Conservation (phyloP, 1,140 invertebrate genomes). For the Atta colombica region DNA sequence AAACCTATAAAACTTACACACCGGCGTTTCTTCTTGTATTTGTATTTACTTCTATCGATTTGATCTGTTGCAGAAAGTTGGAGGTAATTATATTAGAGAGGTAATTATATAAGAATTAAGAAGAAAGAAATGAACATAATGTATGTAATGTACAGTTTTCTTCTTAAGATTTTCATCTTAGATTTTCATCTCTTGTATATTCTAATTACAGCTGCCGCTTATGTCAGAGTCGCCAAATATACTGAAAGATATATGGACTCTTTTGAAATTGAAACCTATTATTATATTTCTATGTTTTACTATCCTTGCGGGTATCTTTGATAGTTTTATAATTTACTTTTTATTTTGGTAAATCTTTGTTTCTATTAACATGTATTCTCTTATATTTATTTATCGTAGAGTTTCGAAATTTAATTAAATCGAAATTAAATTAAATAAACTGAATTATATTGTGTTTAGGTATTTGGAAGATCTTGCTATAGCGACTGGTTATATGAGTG, state of each 20-base stretch:
- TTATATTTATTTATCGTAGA: not conserved
- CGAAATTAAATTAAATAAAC: too few species aligned
- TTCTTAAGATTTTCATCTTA: slow-evolving; percentile 10
- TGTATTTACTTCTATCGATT: slow-evolving; percentile 88
- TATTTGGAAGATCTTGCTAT: slow-evolving; percentile 91
- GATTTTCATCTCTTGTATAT: not conserved
- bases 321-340: slow-evolving; percentile 93
- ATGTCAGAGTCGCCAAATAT: slow-evolving; percentile 89
- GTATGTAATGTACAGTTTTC: not conserved
- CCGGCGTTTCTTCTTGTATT: slow-evolving; percentile 90
- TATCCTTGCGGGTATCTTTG: slow-evolving; percentile 90
- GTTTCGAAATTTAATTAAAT: not conserved
- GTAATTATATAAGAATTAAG: slow-evolving; percentile 78
- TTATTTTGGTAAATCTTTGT: slow-evolving; percentile 90
- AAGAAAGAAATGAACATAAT: slow-evolving; percentile 1
- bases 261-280: slow-evolving; percentile 89
- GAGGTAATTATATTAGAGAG: slow-evolving; percentile 86
- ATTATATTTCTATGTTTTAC: slow-evolving; percentile 90
- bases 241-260: slow-evolving; percentile 87
- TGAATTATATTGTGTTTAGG: slow-evolving; percentile 82
- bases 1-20: slow-evolving; percentile 88
- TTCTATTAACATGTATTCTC: not conserved
- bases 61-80: slow-evolving; percentile 89
- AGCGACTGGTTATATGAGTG: slow-evolving; percentile 87
- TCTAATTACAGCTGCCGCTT: slow-evolving; percentile 88